Evolutionary conservation across 2,888 invertebrate genomes (phyloP).

Genomic region (Drosophila putrida): DNA sequence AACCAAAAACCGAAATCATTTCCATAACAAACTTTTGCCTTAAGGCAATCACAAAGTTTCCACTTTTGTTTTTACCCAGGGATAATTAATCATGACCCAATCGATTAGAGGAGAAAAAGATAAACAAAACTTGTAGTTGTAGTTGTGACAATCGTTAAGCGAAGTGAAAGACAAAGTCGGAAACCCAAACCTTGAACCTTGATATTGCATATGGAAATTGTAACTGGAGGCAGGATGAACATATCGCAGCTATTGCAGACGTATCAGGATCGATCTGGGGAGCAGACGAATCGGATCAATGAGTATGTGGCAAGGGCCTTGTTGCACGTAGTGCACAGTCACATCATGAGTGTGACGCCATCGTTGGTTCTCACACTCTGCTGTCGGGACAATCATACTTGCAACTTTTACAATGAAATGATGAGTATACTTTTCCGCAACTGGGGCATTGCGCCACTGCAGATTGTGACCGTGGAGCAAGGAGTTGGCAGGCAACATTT

Average conservation of each 20-base stretch:
- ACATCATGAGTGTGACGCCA: conserved; percentile 63
- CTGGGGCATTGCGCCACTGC: conserved; percentile 65
- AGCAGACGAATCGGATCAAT: conserved; percentile 64
- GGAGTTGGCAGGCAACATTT: conserved; percentile 15
- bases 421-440: conserved; percentile 60
- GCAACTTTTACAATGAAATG: conserved; percentile 75
- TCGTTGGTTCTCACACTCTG: conserved; percentile 70
- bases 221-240: conserved; percentile 57
- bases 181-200: conserved; percentile 1
- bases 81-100: not conserved
- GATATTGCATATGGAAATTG: conserved; percentile 5
- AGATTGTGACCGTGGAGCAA: conserved; percentile 64
- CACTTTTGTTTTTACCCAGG: not conserved
- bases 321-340: conserved; percentile 65
- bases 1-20: not conserved
- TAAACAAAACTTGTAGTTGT: conserved; percentile 1
- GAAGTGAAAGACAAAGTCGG: not conserved
- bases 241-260: conserved; percentile 57
- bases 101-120: not conserved
- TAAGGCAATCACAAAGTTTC: not conserved
- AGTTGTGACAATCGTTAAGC: not conserved
- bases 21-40: not conserved
- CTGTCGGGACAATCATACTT: conserved; percentile 60
- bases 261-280: conserved; percentile 62
- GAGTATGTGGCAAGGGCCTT: conserved; percentile 68